Evolutionary conservation across 2,113 vertebrate species (phyloP), one percentile per base, ranked within the genome.

Genomic region (Malurus cyaneus): DNA sequence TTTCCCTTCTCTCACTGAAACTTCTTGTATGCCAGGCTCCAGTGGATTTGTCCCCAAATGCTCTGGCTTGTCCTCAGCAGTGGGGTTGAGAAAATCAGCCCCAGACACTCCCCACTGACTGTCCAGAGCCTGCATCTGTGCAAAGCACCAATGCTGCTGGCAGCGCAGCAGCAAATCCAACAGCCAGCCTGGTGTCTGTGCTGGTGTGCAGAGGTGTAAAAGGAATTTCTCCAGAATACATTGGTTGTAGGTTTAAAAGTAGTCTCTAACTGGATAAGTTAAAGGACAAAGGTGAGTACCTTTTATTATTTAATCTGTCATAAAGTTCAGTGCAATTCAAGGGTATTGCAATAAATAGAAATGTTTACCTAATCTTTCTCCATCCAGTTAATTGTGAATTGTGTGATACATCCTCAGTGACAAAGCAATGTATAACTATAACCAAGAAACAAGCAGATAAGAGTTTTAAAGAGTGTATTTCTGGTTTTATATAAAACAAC

Each of bases 171-270:
- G 23, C 8, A 1, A n/a, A 29, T 81, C 28, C 14, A 14, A 3
- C 2, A 50, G 11, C 17, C 1, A 3, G 11, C 16, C 46, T 28
- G 32, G 59, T 1, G 1, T 18, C 15, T 0, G 0, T 9, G 12
- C 20, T 41, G 1, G 0, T 32, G 18, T 15, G 31, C 20, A 71
- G 54, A 36, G 1, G 0, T 29, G 23, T 36, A 42, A 66, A 80
- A 76, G 10, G 73, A 32, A 65, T 16, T 57, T 25, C 9, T 88
- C 32, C 64, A 84, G 60, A 70, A 85, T 82, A 79, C 93, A 53
- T 15, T 34, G 39, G 15, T 25, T 52, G 59, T 14, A 88, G 28
- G 24, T 70, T 93, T 73, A 78, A 81, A 90, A 94, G 42, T 61
- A 86, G 34, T 46, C 78, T 89, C 52, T 69, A 80, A 65, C 29